A percentile compares a stretch with the other conserved stretches of the same genome.
Evolutionary conservation across 2,113 vertebrate genomes (phyloP).

Genomic region (Epinephelus fuscoguttatus): DNA sequence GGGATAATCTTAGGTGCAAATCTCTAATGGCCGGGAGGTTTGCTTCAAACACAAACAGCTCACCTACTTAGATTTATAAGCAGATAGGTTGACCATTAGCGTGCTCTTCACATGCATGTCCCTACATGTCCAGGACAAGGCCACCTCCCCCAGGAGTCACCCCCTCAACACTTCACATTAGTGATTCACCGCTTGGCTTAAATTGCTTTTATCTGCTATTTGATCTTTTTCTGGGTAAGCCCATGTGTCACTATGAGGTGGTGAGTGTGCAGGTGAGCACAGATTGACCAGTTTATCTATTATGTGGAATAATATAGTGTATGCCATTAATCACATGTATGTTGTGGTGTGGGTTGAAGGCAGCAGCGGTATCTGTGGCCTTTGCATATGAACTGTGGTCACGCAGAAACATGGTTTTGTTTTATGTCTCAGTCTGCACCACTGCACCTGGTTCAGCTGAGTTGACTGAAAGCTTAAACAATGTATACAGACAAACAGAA

Average conservation of each 20-base stretch:
- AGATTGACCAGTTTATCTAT: not conserved
- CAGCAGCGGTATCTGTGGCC: not conserved
- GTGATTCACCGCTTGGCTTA: slow-evolving; percentile 44
- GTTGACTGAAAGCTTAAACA: slow-evolving; percentile 57
- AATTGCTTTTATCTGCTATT: slow-evolving; percentile 46
- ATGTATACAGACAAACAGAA: slow-evolving; percentile 62
- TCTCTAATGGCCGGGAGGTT: slow-evolving; percentile 40
- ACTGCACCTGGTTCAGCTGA: slow-evolving; percentile 68
- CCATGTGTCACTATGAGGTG: not conserved
- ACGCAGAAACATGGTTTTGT: slow-evolving; percentile 43
- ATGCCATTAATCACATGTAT: not conserved
- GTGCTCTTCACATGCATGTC: slow-evolving; percentile 61
- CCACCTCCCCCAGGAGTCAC: slow-evolving; percentile 31
- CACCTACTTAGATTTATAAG: slow-evolving; percentile 56
- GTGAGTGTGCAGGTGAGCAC: not conserved
- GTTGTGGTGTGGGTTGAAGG: slow-evolving; percentile 1
- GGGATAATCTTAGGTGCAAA: slow-evolving; percentile 47
- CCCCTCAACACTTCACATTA: slow-evolving; percentile 67
- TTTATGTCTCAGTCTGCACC: slow-evolving; percentile 40
- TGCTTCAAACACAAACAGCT: slow-evolving; percentile 45
- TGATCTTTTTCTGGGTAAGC: slow-evolving; percentile 40
- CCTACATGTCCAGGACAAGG: slow-evolving; percentile 64
- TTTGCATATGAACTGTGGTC: slow-evolving; percentile 27
- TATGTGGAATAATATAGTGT: not conserved
- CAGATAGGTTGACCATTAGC: slow-evolving; percentile 72